These are phyloP conservation scores for Nannospalax galili DNA, from an alignment of 2,113 vertebrate genomes.

Conservation along the genomic window DNA sequence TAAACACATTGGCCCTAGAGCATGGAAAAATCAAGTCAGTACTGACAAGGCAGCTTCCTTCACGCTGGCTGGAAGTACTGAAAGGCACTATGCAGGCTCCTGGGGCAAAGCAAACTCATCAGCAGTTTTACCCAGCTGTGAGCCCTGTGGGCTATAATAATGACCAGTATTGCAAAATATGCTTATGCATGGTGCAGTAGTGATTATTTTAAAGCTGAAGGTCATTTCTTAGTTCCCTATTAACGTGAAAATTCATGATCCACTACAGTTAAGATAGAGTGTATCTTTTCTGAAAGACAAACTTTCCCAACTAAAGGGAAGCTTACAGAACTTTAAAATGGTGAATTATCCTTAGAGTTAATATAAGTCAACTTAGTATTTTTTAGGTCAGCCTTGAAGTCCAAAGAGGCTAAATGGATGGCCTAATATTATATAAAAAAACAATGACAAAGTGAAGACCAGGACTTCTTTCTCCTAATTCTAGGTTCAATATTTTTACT, in stretches of 20 bases:
- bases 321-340: slow-evolving; percentile 9
- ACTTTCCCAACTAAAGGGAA: neutral
- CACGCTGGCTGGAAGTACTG: too few species aligned
- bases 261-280: neutral
- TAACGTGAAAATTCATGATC: slow-evolving; percentile 9
- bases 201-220: neutral
- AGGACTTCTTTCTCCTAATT: neutral
- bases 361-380: neutral
- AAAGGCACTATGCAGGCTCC: too few species aligned
- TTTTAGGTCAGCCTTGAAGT: neutral
- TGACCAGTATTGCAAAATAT: too few species aligned
- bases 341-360: neutral
- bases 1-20: too few species aligned
- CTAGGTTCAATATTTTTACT: neutral
- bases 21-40: too few species aligned
- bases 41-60: too few species aligned
- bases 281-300: neutral
- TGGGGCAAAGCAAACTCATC: too few species aligned
- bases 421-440: neutral
- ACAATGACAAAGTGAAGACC: neutral
- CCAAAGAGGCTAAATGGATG: neutral
- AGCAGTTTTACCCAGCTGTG: too few species aligned
- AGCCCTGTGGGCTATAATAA: too few species aligned
- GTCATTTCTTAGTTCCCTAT: neutral
- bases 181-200: too few species aligned